A percentile compares a stretch with the other conserved stretches of the same genome.
These are phyloP conservation scores for Synaphobranchus kaupii DNA, from an alignment of 2,797 vertebrate species.

Conservation along the genomic window DNA sequence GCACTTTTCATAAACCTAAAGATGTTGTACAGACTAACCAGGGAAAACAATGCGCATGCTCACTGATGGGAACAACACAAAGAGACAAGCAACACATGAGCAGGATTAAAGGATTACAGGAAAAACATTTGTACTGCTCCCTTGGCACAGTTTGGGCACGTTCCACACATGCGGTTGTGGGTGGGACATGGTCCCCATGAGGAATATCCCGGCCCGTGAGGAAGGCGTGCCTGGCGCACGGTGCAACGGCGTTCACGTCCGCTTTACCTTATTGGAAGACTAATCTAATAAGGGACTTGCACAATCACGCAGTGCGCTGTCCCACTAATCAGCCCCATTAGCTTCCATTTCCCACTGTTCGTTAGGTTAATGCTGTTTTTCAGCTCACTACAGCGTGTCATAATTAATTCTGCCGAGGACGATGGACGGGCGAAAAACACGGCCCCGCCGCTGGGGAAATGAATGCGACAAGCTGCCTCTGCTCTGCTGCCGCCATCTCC, in stretches of 20 bases:
- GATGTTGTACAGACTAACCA: background rate
- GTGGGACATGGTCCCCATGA: background rate
- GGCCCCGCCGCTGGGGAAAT: background rate
- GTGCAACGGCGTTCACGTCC: background rate
- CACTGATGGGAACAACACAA: too few relatives aligned
- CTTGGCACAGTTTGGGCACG: background rate
- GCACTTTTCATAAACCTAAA: too few relatives aligned
- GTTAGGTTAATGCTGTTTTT: slow-evolving; percentile 2
- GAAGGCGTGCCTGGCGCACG: background rate
- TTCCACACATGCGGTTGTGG: too few relatives aligned
- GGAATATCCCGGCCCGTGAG: background rate
- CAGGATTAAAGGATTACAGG: background rate
- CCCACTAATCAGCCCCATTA: slow-evolving; percentile 3
- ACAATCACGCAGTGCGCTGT: background rate
- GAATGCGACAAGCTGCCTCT: background rate
- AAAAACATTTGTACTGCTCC: background rate
- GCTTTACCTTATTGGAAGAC: background rate
- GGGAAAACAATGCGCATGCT: background rate
- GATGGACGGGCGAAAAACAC: background rate
- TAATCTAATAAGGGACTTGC: slow-evolving; percentile 17
- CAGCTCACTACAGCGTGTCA: background rate
- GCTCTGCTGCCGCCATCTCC: background rate
- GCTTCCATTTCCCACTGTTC: background rate
- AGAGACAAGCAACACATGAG: background rate
- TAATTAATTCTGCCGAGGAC: background rate